These are phyloP conservation scores for Hydroisotoma schaefferi DNA, from an alignment of 2,888 invertebrate genomes.

Conservation along the genomic window DNA sequence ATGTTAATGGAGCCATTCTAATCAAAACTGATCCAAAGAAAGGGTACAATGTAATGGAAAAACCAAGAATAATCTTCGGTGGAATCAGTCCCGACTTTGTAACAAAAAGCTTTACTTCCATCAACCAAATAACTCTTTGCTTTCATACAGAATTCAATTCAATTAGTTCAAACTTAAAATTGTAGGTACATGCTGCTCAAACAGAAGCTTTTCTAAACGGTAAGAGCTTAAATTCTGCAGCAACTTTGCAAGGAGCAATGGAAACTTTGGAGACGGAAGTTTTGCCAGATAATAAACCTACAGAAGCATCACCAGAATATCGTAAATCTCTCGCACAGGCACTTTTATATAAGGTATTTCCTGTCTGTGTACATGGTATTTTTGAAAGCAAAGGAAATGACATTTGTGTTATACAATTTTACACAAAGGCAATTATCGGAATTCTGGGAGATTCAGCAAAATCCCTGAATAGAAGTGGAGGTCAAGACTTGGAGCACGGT, in stretches of 20 bases:
- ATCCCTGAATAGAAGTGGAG: constrained; percentile 59
- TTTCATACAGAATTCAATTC: background rate
- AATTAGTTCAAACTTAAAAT: background rate
- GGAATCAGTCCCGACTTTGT: constrained; percentile 36
- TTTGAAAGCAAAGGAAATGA: background rate
- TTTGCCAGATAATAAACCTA: constrained; percentile 60
- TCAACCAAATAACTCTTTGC: background rate
- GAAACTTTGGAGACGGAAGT: constrained; percentile 60
- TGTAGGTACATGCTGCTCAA: constrained; percentile 57
- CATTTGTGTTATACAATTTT: constrained; percentile 50
- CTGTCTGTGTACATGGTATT: background rate
- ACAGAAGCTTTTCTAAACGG: constrained; percentile 58
- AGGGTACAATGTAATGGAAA: constrained; percentile 20
- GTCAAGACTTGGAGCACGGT: constrained; percentile 59
- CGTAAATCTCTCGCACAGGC: constrained; percentile 68
- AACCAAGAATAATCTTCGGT: constrained; percentile 34
- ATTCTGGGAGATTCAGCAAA: constrained; percentile 58
- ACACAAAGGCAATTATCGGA: constrained; percentile 57
- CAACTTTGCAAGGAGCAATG: constrained; percentile 56
- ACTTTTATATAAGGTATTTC: constrained; percentile 70
- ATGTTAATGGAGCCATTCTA: constrained; percentile 17
- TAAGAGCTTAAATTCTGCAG: constrained; percentile 55
- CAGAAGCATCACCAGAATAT: constrained; percentile 66
- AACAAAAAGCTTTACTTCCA: too few relatives aligned
- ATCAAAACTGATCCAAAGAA: constrained; percentile 7